Conservation (phyloP, 2,113 vertebrate species). For the Notarius quadriscutis region DNA sequence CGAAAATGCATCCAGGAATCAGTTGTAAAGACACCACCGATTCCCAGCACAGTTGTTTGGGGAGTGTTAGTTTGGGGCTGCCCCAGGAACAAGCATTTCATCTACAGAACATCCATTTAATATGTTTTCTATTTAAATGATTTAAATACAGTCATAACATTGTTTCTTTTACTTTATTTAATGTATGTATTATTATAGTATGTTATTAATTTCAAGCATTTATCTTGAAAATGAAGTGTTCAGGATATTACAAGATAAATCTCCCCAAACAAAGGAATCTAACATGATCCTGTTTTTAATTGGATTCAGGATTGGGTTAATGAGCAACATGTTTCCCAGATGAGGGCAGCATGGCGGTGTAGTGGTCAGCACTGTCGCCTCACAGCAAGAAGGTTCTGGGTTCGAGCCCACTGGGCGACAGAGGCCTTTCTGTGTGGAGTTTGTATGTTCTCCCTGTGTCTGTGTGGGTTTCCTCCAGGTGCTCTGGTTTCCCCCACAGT, state of each 20-base stretch:
- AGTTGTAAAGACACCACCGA: slow-evolving; percentile 18
- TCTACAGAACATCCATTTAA: neutral
- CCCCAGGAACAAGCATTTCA: neutral
- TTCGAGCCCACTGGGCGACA: too few relatives aligned
- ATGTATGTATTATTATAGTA: neutral
- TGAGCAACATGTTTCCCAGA: neutral
- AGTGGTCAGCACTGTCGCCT: too few relatives aligned
- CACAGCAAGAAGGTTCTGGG: too few relatives aligned
- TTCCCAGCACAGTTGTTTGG: slow-evolving; percentile 42
- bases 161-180: neutral
- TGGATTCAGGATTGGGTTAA: neutral
- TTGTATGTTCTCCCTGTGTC: too few relatives aligned
- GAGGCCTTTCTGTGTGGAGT: too few relatives aligned
- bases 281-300: neutral
- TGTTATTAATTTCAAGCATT: neutral
- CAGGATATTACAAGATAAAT: neutral
- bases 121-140: neutral
- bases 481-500: too few relatives aligned
- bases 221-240: neutral
- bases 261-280: neutral
- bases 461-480: too few relatives aligned
- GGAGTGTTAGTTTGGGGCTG: slow-evolving; percentile 5
- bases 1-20: slow-evolving; percentile 37
- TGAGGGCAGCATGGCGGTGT: too few relatives aligned
- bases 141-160: too few relatives aligned